Evolutionary conservation across 2,888 invertebrate species (phyloP), one percentile per base, ranked within the genome.

Genomic region (Spatulosminthurus flaviceps): DNA sequence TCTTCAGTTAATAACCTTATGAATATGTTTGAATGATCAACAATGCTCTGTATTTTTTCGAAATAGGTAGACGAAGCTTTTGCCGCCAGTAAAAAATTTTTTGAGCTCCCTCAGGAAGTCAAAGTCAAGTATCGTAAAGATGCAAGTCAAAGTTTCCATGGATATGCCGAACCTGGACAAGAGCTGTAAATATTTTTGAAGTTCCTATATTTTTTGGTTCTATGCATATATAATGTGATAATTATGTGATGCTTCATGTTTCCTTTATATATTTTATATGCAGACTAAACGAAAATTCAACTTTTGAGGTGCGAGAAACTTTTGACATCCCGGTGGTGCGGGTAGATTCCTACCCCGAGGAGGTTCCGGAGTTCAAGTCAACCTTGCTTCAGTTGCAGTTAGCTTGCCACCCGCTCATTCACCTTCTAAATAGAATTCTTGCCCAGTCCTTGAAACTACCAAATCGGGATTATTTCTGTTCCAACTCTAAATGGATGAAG

Each of bases 351-450:
- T 72, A 92, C 92, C 88, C 91, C 92, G 87, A 87, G 84, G 92
- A 92, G 86, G 91, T 92, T 81, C 92, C 92, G 0, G 91, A 91
- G 84, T 93, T 93, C 88, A 89, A 90, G 78, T 89, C 90, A 86
- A 91, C 92, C 84, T 90, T 92, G 66, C 89, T 91, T 61, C 90
- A 91, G 16, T 89, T 93, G 81, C 91, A 92, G n/a, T 89, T 89
- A 80, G 92, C 92, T 86, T 91, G 92, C 84, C 92, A 92, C 86
- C 91, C 91, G 84, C 89, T 93, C 78, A 90, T 92, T 28, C 89
- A 90, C 73, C 91, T 92, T 85, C 88, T 93, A 70, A 88, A 92
- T 81, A 92, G 92, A 73, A 74, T 81, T 19, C 66, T 84, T 1
- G 82, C 85, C 1, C 76, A 79, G 21, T 76, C 85, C 9, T 66